Conservation (phyloP, 2,888 invertebrate species). For the Amphimallon solstitiale region DNA sequence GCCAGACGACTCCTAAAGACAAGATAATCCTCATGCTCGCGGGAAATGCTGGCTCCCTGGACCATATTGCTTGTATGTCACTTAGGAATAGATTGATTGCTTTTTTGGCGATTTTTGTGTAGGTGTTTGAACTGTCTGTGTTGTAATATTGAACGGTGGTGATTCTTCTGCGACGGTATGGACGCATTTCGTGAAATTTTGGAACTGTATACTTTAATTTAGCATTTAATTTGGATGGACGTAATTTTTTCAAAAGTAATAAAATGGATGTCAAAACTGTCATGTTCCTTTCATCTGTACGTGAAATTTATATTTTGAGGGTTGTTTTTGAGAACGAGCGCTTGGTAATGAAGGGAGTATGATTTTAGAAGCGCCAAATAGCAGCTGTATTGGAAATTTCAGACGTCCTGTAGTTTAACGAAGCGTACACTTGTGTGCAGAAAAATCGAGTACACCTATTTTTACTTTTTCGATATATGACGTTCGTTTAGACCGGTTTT, state of each 20-base stretch:
- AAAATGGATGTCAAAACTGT: background rate
- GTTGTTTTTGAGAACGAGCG: no score
- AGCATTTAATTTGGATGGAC: background rate
- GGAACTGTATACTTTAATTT: constrained; percentile 7
- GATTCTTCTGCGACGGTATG: constrained; percentile 25
- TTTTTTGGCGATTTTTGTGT: constrained; percentile 20
- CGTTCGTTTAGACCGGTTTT: no score
- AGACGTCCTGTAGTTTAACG: no score
- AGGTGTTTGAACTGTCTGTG: background rate
- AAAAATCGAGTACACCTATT: no score
- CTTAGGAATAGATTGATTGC: constrained; percentile 4
- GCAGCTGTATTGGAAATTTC: no score
- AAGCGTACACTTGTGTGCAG: no score
- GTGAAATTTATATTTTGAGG: no score
- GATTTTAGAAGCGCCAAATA: no score
- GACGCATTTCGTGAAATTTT: constrained; percentile 21
- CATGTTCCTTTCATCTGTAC: no score
- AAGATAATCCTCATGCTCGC: constrained; percentile 34
- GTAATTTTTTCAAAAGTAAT: background rate
- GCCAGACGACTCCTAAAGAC: constrained; percentile 21
- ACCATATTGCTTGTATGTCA: constrained; percentile 34
- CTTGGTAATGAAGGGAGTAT: no score
- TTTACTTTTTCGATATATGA: no score
- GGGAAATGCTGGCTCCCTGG: constrained; percentile 33
- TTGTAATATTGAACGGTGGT: constrained; percentile 6